These are phyloP conservation scores for Murina feae DNA, from an alignment of 2,113 vertebrate species.

Conservation along the genomic window DNA sequence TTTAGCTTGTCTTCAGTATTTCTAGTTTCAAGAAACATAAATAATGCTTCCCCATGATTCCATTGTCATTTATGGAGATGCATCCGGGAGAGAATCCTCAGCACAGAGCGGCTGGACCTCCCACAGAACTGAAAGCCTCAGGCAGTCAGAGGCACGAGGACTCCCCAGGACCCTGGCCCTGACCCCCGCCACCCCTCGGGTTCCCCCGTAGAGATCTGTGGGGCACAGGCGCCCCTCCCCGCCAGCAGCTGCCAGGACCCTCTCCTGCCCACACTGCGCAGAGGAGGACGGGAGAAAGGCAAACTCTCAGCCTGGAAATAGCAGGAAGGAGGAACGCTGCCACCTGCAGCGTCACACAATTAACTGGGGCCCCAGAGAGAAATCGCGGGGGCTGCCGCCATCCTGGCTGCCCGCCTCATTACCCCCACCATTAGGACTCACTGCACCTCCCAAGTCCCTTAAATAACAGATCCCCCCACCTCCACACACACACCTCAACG, in stretches of 20 bases:
- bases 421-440: neutral
- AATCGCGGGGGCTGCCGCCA: fast-evolving
- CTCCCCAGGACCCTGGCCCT: neutral
- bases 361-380: neutral
- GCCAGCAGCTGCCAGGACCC: fast-evolving
- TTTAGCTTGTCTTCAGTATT: neutral
- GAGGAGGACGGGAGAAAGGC: neutral
- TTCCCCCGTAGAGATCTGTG: neutral
- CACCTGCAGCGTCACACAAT: neutral
- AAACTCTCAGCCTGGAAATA: neutral
- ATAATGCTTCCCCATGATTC: neutral
- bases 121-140: neutral
- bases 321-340: neutral
- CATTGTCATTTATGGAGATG: too few relatives aligned
- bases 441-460: neutral
- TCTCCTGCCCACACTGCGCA: fast-evolving
- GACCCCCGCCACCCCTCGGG: neutral
- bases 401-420: neutral
- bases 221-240: neutral
- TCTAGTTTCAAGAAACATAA: neutral
- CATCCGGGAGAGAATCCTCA: neutral
- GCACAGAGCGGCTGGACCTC: neutral
- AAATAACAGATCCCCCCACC: neutral
- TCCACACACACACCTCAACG: fast-evolving
- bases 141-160: neutral